Evolutionary conservation across 2,797 vertebrate species (phyloP), one percentile per base, ranked within the genome.

Genomic region (Toxotes lorentzi): DNA sequence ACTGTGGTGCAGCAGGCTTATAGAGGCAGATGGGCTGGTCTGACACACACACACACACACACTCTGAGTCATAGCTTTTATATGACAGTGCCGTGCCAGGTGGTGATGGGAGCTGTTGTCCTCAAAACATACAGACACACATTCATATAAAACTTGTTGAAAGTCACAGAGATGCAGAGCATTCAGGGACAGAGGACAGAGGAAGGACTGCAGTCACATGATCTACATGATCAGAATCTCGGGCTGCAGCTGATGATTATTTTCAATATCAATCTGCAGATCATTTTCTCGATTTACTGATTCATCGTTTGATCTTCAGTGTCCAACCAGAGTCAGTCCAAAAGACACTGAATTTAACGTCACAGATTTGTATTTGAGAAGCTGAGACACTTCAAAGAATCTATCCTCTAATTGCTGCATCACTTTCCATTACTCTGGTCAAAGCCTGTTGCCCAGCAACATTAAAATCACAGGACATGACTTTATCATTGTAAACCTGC

Each of bases 21-120:
- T 21, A 21, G 80, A 81, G 83, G 75, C 85, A 91, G 86, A 90
- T 85, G 83, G 84, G 70, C 58, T 35, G 43, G 70, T 83, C 77
- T 69, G 48, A 68, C 70, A 79, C 72, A 48, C 61, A 70, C 65
- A 34, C 65, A 24, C 78, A 83, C 76, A 56, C 72, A 74, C 86
- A 27, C 82, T 1, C 78, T 85, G 83, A 92, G 81, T 89, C 89
- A 92, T 17, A 80, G 79, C 60, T 73, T 70, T 79, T 73, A 84
- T 63, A 79, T 60, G 83, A 70, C 71, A 38, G 73, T 8, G 63
- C 51, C 1, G 30, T 70, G 73, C 71, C 88, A 92, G 89, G 89
- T 89, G 89, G 87, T 81, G 64, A 76, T 68, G 57, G 72, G 82
- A 86, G 82, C 84, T 87, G 85, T 72, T 80, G 77, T 86, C 85